phyloP scores from a whole-genome alignment of 2,113 vertebrate species.

The Notechis scutatus region DNA sequence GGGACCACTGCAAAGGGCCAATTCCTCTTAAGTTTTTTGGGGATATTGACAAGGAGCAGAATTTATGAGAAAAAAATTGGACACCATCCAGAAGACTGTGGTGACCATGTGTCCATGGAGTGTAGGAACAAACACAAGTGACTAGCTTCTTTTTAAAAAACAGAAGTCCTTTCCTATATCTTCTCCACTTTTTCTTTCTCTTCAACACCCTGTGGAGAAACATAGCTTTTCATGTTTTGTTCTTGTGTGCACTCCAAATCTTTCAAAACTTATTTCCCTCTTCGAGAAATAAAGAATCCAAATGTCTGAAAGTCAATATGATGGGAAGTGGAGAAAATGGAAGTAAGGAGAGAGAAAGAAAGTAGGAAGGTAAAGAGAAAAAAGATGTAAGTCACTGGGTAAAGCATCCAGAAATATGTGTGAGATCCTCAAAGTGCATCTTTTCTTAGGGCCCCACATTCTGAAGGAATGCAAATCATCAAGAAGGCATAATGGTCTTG shows the following conservation, averaged over 20 bases:
- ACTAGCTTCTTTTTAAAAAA: neutral
- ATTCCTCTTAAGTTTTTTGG: neutral
- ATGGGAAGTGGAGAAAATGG: neutral
- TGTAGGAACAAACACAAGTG: neutral
- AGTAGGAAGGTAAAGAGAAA: neutral
- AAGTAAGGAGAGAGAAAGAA: neutral
- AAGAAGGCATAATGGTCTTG: neutral
- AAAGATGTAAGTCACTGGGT: neutral
- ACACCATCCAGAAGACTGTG: neutral
- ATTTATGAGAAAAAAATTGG: neutral
- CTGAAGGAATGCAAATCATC: neutral
- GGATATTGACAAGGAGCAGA: neutral
- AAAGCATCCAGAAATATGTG: neutral
- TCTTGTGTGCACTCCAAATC: neutral
- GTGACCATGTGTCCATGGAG: neutral
- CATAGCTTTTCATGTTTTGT: neutral
- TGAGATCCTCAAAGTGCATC: neutral
- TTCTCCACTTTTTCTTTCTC: neutral
- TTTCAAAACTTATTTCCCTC: neutral
- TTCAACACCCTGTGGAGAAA: neutral
- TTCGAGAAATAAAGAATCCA: neutral
- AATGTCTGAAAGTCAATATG: neutral
- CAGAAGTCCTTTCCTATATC: neutral
- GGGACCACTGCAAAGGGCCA: neutral
- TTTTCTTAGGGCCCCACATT: neutral